Evolutionary conservation across 1,140 invertebrate species (phyloP), one percentile per base, ranked within the genome.

Genomic region (Drosophila grimshawi): DNA sequence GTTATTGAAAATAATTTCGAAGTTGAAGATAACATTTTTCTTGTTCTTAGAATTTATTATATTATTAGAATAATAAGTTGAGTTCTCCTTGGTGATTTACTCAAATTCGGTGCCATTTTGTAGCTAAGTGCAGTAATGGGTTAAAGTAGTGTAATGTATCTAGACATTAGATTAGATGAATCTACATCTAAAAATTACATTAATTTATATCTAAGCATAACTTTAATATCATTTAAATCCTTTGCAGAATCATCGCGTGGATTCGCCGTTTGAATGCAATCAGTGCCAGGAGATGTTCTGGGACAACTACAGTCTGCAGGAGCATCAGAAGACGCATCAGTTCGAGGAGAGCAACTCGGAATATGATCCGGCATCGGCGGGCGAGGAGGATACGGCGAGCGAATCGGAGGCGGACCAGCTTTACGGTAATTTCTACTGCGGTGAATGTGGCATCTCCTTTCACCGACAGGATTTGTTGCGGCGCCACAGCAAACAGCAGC

Each of bases 221-320:
- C 29, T 29, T 30, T 51, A n/a, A 30, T 19, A 10, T 51, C 39
- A 3, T 35, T 27, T 32, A 19, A 61, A 5, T 51, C 49, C 7
- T 11, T 6, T 32, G 93, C 91, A 96, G 85, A 93, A 96, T 39
- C 96, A 96, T 88, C 95, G 95, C 37, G 95, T 96, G 37, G 96
- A 97, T 78, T 95, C 95, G 32, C 95, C 96, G 0, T 94, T 95
- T 72, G 96, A 97, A 80, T 97, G 96, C 86, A 94, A 94, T 33
- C 94, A 94, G 66, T 97, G 96, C 78, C 95, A 94, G 59, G 96
- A 97, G 81, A 95, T 96, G 94, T 97, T 96, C 81, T 96, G 95
- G 95, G 95, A 96, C 88, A 93, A 95, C 10, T 93, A 94, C 69
- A 93, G 94, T 48, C 93, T 97, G 73, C 92, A 94, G n/a, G 93